Evolutionary conservation across 2,797 vertebrate species (phyloP).

Genomic region (Syndactyla subalaris): DNA sequence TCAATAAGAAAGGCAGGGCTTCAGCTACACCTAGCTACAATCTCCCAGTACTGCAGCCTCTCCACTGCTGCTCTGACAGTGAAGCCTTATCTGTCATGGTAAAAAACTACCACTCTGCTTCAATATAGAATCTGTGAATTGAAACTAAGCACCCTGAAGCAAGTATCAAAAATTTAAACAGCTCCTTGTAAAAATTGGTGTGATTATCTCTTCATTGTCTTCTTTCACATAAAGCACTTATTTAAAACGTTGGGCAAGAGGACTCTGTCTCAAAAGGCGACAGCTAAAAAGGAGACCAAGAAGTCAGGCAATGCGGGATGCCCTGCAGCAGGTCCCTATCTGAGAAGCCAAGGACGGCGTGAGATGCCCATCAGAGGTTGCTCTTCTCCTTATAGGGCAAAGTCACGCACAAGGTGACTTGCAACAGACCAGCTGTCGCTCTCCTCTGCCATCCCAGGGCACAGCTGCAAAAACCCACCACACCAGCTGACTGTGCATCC

Average conservation of each 20-base stretch:
- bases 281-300: background rate
- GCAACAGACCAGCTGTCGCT: background rate
- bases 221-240: background rate
- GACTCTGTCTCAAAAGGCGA: accelerated
- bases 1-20: slow-evolving; percentile 16
- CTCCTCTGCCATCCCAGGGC: background rate
- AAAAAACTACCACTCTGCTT: background rate
- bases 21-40: slow-evolving; percentile 73
- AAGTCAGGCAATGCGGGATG: accelerated
- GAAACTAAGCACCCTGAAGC: background rate
- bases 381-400: slow-evolving; percentile 13
- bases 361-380: background rate
- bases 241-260: background rate
- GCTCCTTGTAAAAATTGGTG: background rate
- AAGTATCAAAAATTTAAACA: background rate
- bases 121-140: background rate
- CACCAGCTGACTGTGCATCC: accelerated
- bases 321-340: background rate
- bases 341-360: accelerated
- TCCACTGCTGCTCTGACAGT: background rate
- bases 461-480: accelerated
- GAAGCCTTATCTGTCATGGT: background rate
- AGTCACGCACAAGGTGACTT: slow-evolving; percentile 1
- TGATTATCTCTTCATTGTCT: background rate
- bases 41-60: background rate